Conservation (phyloP, 2,888 invertebrate species). For the Scrobipalpa atriplicella region DNA sequence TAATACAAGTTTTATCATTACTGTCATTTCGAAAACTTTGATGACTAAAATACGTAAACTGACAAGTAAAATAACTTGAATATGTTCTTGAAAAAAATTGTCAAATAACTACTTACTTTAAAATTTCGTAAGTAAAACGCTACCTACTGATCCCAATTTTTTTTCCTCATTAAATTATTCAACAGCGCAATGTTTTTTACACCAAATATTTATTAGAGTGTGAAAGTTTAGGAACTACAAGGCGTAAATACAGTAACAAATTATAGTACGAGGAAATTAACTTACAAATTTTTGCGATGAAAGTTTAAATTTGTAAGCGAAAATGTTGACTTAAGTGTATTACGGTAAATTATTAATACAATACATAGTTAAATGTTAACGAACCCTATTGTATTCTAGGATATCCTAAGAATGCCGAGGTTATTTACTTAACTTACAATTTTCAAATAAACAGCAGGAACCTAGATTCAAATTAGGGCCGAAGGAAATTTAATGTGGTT, state of each 20-base stretch:
- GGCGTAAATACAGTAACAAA: background rate
- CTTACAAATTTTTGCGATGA: slow-evolving; percentile 31
- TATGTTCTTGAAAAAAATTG: background rate
- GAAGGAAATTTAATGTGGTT: background rate
- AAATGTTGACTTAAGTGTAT: slow-evolving; percentile 29
- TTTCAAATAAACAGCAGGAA: background rate
- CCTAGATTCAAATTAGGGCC: background rate
- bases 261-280: slow-evolving; percentile 26
- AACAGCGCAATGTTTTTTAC: slow-evolving; percentile 8
- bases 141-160: background rate
- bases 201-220: slow-evolving; percentile 30
- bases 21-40: too few species aligned
- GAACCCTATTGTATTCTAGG: slow-evolving; percentile 5
- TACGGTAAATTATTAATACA: slow-evolving; percentile 6
- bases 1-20: too few species aligned
- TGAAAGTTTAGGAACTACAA: slow-evolving; percentile 24
- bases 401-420: background rate
- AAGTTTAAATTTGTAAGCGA: slow-evolving; percentile 33
- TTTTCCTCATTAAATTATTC: background rate
- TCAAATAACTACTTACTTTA: background rate
- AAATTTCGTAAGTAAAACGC: background rate
- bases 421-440: background rate
- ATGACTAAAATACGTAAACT: too few species aligned
- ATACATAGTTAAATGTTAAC: slow-evolving; percentile 1
- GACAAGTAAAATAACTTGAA: too few species aligned